Base-by-base conservation (phyloP, 2,888 invertebrate species). In the Noctua fimbriata region DNA sequence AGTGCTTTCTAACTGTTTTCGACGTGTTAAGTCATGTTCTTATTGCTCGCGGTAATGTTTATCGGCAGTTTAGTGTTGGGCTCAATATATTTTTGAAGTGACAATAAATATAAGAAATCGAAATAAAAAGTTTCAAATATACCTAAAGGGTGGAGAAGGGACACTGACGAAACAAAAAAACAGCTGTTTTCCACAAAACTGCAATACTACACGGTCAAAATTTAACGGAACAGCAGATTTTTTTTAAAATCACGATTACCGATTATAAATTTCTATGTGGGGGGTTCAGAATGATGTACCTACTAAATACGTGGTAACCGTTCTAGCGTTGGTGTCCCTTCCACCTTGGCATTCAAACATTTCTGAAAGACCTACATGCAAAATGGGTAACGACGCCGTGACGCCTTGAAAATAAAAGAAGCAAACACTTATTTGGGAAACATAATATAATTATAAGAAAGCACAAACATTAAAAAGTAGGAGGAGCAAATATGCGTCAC, bases 1-100 rank as follows among this genome's bases (percentile, higher is more conserved):
- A 81, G 76, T 66, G 82, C 41, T 65, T 58, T 65, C 69, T 58
- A 76, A 81, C 69, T 4, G 58, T 41, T 66, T 14, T 21, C 7
- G 65, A 76, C 63, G n/a, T 47, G 16, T 74, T 47, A 55, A 41
- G 67, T 44, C 44, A n/a, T 67, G 16, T 44, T 9, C 9, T 67
- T 44, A 44, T 44, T 67, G 32, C 10, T 10, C 10, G 18, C n/a
- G 9, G 44, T 24, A 4, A 41, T 63, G n/a, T 66, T 41, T 41
- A 66, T 66, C 41, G 67, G 16, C 67, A 18, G 16, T 67, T 67
- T 67, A n/a, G 3, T 67, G 41, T 66, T 9, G 41, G 24, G 6
- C 60, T n/a, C n/a, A 67, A n/a, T 44, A 67, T 5, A 32, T 24
- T 44, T 66, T 44, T n/a, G n/a, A 16, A 44, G 16, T 28, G 67